Base-by-base conservation (phyloP, 2,113 vertebrate genomes). In the Microtus ochrogaster region DNA sequence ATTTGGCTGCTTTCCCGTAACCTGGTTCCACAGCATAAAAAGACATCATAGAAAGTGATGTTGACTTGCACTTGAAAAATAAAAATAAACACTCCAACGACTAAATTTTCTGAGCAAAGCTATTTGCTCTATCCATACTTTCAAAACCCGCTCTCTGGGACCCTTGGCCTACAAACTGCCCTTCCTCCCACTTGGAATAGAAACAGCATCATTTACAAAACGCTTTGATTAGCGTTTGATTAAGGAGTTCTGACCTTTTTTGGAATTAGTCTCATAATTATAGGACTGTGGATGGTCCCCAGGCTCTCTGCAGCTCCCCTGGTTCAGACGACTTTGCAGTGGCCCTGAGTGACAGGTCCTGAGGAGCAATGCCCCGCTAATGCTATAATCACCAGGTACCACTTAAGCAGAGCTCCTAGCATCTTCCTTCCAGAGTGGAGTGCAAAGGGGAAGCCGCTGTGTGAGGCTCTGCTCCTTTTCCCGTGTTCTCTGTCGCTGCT, bases 161-260 rank as follows among this genome's bases (percentile, higher is more conserved):
- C 70, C 90, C 72, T 52, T 81, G 58, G 77, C 30, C 83, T 44
- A 41, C 79, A 52, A 33, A 63, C 89, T 88, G n/a, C 65, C 95
- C 74, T 78, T 24, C 58, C 36, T 94, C 63, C 58, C 36, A 81
- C 63, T 82, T 89, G 81, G 65, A 89, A 79, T 84, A 88, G 94
- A 91, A 96, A 87, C 73, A 87, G 90, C 92, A 92, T 83, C 94
- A 97, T 93, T 96, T 96, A 95, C 92, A 94, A 98, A 98, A 98
- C 9, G 0, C 93, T 97, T 97, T 39, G 95, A 97, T 98, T 98
- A 98, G 96, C 97, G 88, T 94, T 96, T 98, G 97, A 98, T 98
- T 98, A 98, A 98, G 97, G 81, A 98, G 58, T 96, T 96, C 95
- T 96, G 97, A 98, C 95, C 97, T 96, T 97, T 97, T 95, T n/a